Percentiles rank a stretch among this genome's conserved stretches.
These are phyloP conservation scores for Craseonycteris thonglongyai DNA, from an alignment of 2,113 vertebrate genomes.

Conservation along the genomic window DNA sequence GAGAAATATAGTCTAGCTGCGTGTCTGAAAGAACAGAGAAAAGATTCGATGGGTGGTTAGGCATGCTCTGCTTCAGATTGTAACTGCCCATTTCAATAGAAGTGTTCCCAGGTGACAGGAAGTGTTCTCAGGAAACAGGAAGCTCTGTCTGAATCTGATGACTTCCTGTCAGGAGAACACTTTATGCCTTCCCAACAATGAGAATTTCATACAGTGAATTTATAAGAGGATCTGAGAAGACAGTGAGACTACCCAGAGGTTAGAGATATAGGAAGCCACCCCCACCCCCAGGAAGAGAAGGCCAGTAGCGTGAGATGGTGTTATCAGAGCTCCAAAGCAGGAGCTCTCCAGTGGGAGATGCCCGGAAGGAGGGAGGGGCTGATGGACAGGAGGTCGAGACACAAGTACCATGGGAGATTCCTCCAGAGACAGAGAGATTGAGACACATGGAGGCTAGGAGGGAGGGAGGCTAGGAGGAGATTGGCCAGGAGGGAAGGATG, in stretches of 20 bases:
- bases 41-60: background rate
- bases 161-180: background rate
- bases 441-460: background rate
- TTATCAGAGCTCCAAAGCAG: background rate
- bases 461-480: background rate
- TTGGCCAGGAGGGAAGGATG: fast-evolving
- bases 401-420: background rate
- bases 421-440: background rate
- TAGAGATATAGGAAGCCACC: background rate
- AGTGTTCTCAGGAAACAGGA: background rate
- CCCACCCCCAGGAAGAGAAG: background rate
- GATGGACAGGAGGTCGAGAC: background rate
- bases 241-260: background rate
- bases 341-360: background rate
- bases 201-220: background rate
- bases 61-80: background rate
- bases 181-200: background rate
- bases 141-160: background rate
- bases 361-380: background rate
- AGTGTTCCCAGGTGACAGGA: background rate
- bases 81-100: background rate
- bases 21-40: background rate
- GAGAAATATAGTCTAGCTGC: background rate
- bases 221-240: background rate
- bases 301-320: background rate